These are phyloP conservation scores for Phortica okadai DNA, from an alignment of 2,888 invertebrate species.

Conservation along the genomic window DNA sequence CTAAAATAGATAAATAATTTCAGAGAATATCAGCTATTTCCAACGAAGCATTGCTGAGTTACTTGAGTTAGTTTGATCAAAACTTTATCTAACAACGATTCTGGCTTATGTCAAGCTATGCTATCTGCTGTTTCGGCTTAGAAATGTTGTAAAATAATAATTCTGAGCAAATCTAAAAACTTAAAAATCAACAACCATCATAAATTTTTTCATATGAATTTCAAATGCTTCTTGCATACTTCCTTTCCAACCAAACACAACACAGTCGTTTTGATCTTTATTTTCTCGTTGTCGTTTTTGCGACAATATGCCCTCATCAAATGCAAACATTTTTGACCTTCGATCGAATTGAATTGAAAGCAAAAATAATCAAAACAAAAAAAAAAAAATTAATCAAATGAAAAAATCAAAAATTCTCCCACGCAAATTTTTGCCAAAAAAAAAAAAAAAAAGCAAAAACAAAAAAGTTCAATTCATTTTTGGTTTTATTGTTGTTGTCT, in stretches of 20 bases:
- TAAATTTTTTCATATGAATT: background rate
- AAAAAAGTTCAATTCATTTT: background rate
- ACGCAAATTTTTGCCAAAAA: slow-evolving; percentile 25
- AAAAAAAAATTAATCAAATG: background rate
- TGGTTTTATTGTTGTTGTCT: background rate
- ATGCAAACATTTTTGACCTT: background rate
- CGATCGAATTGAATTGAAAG: background rate
- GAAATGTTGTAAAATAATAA: too few species aligned
- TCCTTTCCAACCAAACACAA: too few species aligned
- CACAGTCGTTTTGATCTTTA: background rate
- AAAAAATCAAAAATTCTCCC: slow-evolving; percentile 10
- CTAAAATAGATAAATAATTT: too few species aligned
- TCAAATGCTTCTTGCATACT: too few species aligned
- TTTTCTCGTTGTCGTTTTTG: background rate
- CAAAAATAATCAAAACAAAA: background rate
- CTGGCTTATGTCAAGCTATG: too few species aligned
- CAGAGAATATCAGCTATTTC: too few species aligned
- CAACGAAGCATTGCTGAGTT: too few species aligned
- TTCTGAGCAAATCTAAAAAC: too few species aligned
- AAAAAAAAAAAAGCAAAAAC: background rate
- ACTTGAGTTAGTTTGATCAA: too few species aligned
- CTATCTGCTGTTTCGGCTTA: too few species aligned
- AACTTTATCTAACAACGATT: too few species aligned
- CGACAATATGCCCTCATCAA: background rate
- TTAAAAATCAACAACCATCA: too few species aligned